phyloP scores from a whole-genome alignment of 2,888 invertebrate species.

The Rotaria magnacalcarata region DNA sequence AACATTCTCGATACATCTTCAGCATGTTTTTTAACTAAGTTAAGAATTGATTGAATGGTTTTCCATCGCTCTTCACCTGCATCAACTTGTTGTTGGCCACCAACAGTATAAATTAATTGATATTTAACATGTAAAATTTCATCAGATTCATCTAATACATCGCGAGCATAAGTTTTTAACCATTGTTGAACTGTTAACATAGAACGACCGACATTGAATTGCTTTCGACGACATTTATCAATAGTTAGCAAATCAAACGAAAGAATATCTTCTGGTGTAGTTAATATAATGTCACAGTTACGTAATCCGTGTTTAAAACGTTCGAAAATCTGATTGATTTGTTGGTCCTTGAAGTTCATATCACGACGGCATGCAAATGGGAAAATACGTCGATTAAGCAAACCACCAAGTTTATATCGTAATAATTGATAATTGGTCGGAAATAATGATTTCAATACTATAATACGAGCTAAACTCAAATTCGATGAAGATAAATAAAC shows the following conservation, averaged over 20 bases:
- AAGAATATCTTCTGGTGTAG: slow-evolving; percentile 6
- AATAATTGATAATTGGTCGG: slow-evolving; percentile 25
- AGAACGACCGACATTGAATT: not conserved
- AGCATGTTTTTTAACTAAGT: slow-evolving; percentile 2
- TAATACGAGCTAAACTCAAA: not conserved
- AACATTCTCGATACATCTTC: not conserved
- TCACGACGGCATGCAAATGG: slow-evolving; percentile 16
- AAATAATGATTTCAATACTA: not conserved
- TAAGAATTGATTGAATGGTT: slow-evolving; percentile 5
- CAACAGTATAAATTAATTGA: slow-evolving; percentile 32
- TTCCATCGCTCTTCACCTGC: not conserved
- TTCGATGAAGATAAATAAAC: not conserved
- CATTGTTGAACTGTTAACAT: not conserved
- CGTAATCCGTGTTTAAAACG: not conserved
- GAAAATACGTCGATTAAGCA: slow-evolving; percentile 4
- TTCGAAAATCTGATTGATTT: not conserved
- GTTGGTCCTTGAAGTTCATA: not conserved
- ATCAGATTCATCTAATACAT: slow-evolving; percentile 23
- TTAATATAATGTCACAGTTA: not conserved
- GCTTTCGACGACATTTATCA: not conserved
- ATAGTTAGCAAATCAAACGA: slow-evolving; percentile 16
- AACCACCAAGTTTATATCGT: slow-evolving; percentile 15
- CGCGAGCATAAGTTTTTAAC: not conserved
- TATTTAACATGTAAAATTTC: slow-evolving; percentile 33
- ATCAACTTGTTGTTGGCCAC: not conserved